phyloP scores from a whole-genome alignment of 2,113 vertebrate species.

The Festucalex cinctus region DNA sequence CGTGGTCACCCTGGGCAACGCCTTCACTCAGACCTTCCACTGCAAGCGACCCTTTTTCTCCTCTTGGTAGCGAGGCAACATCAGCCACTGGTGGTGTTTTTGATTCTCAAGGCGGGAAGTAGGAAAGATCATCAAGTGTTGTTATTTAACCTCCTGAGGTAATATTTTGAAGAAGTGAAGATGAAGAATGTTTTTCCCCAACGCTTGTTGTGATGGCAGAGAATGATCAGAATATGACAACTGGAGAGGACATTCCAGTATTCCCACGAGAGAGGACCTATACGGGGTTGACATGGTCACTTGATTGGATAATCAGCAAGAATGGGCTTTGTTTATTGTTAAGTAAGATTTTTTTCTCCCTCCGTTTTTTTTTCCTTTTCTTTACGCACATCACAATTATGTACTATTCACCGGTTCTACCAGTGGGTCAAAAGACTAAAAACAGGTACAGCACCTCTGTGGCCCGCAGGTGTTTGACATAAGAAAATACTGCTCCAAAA shows the following conservation, averaged over 20 bases:
- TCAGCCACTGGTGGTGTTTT: conserved; percentile 1
- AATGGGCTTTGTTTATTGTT: conserved; percentile 46
- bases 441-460: conserved; percentile 35
- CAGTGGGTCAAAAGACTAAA: conserved; percentile 36
- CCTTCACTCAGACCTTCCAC: conserved; percentile 93
- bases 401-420: conserved; percentile 9
- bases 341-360: background rate
- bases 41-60: conserved; percentile 96
- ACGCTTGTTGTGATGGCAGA: conserved; percentile 7
- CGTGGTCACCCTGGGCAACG: conserved; percentile 82
- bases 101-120: background rate
- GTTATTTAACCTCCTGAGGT: background rate
- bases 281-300: conserved; percentile 49
- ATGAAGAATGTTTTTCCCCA: conserved; percentile 11
- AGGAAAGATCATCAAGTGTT: conserved; percentile 2
- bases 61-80: conserved; percentile 80
- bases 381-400: conserved; percentile 22
- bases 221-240: conserved; percentile 6
- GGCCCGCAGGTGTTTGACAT: conserved; percentile 18
- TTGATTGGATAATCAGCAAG: conserved; percentile 38
- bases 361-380: background rate
- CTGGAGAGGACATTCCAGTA: conserved; percentile 23
- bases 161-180: background rate
- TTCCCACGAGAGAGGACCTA: conserved; percentile 31
- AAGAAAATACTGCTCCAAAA: conserved; percentile 8